These are phyloP conservation scores for Epinephelus lanceolatus DNA, from an alignment of 2,113 vertebrate genomes.

Conservation along the genomic window DNA sequence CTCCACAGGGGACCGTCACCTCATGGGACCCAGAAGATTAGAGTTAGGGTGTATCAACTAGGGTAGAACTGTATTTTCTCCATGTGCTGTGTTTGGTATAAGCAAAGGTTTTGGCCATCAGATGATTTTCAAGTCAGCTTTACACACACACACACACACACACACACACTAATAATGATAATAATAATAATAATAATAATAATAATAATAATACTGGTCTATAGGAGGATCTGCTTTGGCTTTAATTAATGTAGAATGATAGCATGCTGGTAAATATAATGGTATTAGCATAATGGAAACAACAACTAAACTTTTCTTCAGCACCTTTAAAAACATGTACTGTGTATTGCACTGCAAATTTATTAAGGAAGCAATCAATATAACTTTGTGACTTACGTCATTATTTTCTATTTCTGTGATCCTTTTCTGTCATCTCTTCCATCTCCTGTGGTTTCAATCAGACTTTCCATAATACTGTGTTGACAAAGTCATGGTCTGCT, in stretches of 20 bases:
- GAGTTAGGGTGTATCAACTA: constrained; percentile 40
- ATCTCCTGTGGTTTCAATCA: neutral
- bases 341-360: neutral
- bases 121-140: constrained; percentile 17
- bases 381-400: neutral
- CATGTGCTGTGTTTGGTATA: constrained; percentile 19
- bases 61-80: constrained; percentile 16
- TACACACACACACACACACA: neutral
- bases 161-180: too few relatives aligned
- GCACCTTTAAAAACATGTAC: neutral
- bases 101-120: constrained; percentile 15
- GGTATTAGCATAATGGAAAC: neutral
- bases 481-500: constrained; percentile 3
- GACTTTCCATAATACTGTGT: neutral
- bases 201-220: neutral
- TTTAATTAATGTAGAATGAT: neutral
- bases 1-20: constrained; percentile 47
- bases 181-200: neutral
- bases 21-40: constrained; percentile 52
- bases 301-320: neutral
- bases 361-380: neutral
- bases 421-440: neutral
- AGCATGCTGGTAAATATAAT: neutral
- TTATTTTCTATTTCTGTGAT: neutral
- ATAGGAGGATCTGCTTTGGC: neutral